Base-by-base conservation (phyloP, 2,113 vertebrate species). In the Triplophysa rosa region DNA sequence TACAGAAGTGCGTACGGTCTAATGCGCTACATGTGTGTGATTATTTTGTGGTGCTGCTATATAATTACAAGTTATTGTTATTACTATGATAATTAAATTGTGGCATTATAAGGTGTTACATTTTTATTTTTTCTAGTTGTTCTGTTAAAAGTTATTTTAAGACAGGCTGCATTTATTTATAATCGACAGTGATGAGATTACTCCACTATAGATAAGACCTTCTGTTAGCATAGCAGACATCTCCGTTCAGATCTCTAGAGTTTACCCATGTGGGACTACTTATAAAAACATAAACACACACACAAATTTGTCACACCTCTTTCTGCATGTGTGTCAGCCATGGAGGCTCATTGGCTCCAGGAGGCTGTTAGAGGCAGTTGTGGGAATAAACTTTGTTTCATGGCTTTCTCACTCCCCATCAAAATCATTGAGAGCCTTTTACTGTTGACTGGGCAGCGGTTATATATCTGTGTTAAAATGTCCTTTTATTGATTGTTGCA, bases 401-500 rank as follows among this genome's bases (percentile, higher is more conserved):
- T 76, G 47, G 24, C 0, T 71, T n/a, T 76, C 69, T 71, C 66
- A 65, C 19, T n/a, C 65, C 11, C 73, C 71, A 70, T 64, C 62
- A 77, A 54, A 75, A 54, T 76, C 67, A 68, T 59, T 47, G 19
- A 59, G 77, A 70, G 69, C 73, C 82, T 89, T 91, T 89, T 87
- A 87, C 86, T 77, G 85, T 86, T 89, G 87, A 91, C 85, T 87
- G 87, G 83, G 87, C 87, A 65, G 84, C 87, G 83, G 89, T 89
- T 90, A 88, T 89, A 87, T 88, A 92, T 89, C 88, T 89, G 83
- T 88, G 89, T 91, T 89, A 92, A 91, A 88, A 91, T 89, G 85
- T 90, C 86, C 58, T 86, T 83, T 70, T 89, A 91, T 92, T 87
- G 91, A 91, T 92, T 86, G 86, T 89, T 85, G 86, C 87, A 86